Evolutionary conservation across 2,113 vertebrate species (phyloP).

Genomic region (Plecotus auritus): DNA sequence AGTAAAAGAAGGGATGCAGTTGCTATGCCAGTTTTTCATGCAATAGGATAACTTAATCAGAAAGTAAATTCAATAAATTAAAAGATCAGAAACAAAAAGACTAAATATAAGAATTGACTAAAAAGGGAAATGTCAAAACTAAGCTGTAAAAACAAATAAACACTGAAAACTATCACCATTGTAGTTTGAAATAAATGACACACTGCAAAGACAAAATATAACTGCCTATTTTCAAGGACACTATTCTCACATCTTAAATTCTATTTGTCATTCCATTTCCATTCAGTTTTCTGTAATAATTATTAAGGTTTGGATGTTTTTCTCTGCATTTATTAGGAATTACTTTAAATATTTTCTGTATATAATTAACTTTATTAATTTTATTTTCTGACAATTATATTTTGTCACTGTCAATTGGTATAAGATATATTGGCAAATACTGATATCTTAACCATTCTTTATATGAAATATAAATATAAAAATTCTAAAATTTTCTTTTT

Average conservation of each 20-base stretch:
- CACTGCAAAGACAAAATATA: neutral
- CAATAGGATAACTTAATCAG: neutral
- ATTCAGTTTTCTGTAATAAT: conserved; percentile 3
- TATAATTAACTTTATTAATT: neutral
- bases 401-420: neutral
- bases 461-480: neutral
- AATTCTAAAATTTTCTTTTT: neutral
- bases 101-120: neutral
- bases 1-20: neutral
- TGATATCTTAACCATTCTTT: neutral
- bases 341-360: neutral
- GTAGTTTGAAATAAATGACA: conserved; percentile 6
- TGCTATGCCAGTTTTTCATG: neutral
- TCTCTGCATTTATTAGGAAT: neutral
- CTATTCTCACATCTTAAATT: neutral
- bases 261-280: neutral
- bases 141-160: neutral
- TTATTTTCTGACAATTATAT: neutral
- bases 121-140: conserved; percentile 17
- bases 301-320: neutral
- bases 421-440: neutral
- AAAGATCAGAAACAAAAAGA: neutral
- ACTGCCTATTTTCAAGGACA: neutral
- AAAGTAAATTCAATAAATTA: neutral
- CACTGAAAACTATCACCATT: neutral